Conservation (phyloP, 2,888 invertebrate species). For the Erynnis tages region DNA sequence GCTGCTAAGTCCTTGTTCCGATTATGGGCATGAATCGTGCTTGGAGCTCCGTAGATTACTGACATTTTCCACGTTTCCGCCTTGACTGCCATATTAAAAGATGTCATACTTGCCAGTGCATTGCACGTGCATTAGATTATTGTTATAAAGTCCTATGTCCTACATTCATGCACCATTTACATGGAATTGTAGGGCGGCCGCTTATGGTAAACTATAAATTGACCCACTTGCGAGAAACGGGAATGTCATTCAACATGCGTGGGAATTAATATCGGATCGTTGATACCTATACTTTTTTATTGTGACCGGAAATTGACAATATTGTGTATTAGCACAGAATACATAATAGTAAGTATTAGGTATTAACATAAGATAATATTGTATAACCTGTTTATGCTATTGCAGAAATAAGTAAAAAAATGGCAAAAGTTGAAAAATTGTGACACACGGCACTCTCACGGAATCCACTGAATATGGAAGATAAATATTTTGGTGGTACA, state of each 20-base stretch:
- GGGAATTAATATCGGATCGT: conserved; percentile 10
- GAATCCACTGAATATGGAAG: too few relatives aligned
- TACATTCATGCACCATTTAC: conserved; percentile 35
- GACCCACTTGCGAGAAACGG: conserved; percentile 23
- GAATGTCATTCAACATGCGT: conserved; percentile 22
- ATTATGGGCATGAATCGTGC: conserved; percentile 79
- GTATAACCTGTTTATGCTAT: too few relatives aligned
- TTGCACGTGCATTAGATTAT: conserved; percentile 57
- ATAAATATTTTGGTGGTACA: too few relatives aligned
- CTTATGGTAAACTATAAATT: conserved; percentile 32
- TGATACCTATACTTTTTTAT: not conserved
- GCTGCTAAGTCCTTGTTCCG: conserved; percentile 78
- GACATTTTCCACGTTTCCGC: conserved; percentile 79
- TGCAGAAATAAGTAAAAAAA: too few relatives aligned
- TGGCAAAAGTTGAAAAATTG: too few relatives aligned
- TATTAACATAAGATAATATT: too few relatives aligned
- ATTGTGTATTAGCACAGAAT: too few relatives aligned
- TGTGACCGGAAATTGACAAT: not conserved
- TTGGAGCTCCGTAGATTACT: conserved; percentile 69
- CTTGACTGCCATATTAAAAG: conserved; percentile 73
- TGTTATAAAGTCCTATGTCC: conserved; percentile 39
- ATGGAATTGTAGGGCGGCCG: conserved; percentile 28
- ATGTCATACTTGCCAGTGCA: conserved; percentile 59
- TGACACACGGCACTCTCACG: too few relatives aligned
- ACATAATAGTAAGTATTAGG: too few relatives aligned